Conservation (phyloP, 2,113 vertebrate genomes). For the Corythaixoides concolor region DNA sequence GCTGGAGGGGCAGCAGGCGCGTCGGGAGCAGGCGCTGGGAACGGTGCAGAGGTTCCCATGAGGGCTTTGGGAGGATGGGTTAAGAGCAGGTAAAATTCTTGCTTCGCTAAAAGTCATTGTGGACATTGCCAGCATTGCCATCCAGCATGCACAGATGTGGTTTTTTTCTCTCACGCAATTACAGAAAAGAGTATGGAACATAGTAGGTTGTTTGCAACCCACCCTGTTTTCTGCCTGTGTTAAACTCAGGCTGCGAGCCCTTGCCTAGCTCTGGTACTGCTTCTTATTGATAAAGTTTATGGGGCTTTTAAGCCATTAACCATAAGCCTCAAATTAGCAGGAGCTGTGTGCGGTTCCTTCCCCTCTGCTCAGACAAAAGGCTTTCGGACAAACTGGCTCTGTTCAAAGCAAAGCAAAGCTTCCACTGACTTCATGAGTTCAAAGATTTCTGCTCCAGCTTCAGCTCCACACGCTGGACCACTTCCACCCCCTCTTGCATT, state of each 20-base stretch:
- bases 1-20: fast-evolving
- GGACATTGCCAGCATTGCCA: not conserved
- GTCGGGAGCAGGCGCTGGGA: not conserved
- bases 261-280: not conserved
- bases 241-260: not conserved
- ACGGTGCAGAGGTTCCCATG: fast-evolving
- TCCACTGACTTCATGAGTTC: not conserved
- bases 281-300: not conserved
- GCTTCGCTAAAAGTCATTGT: not conserved
- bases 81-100: not conserved
- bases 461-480: not conserved
- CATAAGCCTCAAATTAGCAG: not conserved
- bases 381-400: not conserved
- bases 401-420: not conserved
- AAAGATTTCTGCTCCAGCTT: not conserved
- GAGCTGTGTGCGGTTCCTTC: not conserved
- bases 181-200: not conserved
- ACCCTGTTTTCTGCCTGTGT: not conserved
- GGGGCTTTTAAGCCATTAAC: not conserved
- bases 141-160: not conserved
- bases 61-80: not conserved
- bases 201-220: not conserved
- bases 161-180: not conserved
- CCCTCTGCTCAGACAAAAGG: not conserved
- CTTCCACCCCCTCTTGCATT: not conserved